Percentiles rank a stretch among this genome's conserved stretches.
phyloP scores from a whole-genome alignment of 2,888 invertebrate genomes.

The Mythimna albipuncta region DNA sequence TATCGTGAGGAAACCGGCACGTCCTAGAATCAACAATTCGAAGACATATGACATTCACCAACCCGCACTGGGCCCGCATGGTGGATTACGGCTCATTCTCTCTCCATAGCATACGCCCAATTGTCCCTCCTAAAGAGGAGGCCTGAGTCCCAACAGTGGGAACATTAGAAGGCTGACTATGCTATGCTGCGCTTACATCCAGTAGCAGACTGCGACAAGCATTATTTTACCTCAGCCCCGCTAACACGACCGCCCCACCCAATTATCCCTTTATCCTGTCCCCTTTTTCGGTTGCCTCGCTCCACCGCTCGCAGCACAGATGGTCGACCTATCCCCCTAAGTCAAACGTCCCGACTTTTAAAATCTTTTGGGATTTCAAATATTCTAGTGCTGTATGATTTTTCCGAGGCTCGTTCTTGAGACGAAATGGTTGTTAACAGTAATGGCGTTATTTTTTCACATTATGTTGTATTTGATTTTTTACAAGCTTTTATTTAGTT shows the following conservation, averaged over 20 bases:
- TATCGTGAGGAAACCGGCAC: too few relatives aligned
- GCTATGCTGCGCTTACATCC: too few relatives aligned
- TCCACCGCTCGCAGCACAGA: conserved; percentile 54
- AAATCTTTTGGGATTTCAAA: conserved; percentile 49
- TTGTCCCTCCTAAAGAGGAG: too few relatives aligned
- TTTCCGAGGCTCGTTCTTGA: conserved; percentile 5
- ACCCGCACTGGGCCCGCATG: too few relatives aligned
- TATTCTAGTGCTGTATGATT: conserved; percentile 35
- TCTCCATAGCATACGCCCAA: too few relatives aligned
- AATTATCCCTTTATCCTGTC: conserved; percentile 51
- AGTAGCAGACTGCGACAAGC: too few relatives aligned
- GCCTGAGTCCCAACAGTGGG: too few relatives aligned
- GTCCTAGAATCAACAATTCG: too few relatives aligned
- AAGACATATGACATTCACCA: too few relatives aligned
- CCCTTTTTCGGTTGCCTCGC: conserved; percentile 56
- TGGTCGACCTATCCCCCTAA: conserved; percentile 40
- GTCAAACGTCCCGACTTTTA: conserved; percentile 56
- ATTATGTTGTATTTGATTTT: not conserved
- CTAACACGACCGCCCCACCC: conserved; percentile 43
- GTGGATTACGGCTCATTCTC: too few relatives aligned
- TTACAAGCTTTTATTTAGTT: too few relatives aligned
- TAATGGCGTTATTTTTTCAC: not conserved
- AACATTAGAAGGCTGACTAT: too few relatives aligned
- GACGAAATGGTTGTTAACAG: not conserved
- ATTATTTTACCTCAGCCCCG: conserved; percentile 15